Evolutionary conservation across 2,888 invertebrate genomes (phyloP), one percentile per base, ranked within the genome.

Genomic region (Malthinus flaveolus): DNA sequence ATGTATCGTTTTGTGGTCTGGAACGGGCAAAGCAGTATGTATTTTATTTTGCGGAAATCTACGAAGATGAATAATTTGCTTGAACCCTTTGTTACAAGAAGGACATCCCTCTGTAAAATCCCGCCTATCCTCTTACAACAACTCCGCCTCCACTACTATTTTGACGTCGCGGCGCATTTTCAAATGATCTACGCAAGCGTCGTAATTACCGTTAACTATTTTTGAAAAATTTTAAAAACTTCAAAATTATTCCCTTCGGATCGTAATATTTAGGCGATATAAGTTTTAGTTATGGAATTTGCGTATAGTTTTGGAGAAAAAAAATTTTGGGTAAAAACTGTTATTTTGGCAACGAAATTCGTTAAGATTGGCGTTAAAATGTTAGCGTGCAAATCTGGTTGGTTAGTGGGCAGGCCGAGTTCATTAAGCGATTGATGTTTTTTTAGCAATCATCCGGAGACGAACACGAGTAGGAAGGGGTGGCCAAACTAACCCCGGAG

Each of bases 31-130:
- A 42, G 39, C 39, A 42, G 39, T 42, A 42, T 42, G 72, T 73
- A 74, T 73, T 71, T 73, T 74, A 72, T 73, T 69, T 71, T 68
- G 70, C 69, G 74, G 72, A 76, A 76, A 77, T 77, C 76, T 76
- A 73, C 68, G 68, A 73, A 75, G 77, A 77, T 78, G 76, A 78
- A 77, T 78, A 78, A 76, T 74, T 76, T 75, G 73, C 71, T 70
- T 68, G 74, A 75, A 75, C 75, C 76, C 75, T 78, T 77, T 75
- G 75, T 75, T 71, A 70, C 71, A 69, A 66, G 75, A 73, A 75
- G 76, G 77, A 73, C 73, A 75, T 72, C 75, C 76, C 76, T 73
- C 68, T 63, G 66, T 67, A 63, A 61, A 71, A 74, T 64, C 73
- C 74, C 78, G 77, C 77, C 77, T 75, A 74, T 75, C 67, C 71